Evolutionary conservation across 2,888 invertebrate species (phyloP), one percentile per base, ranked within the genome.

Genomic region (Stenurella melanura): DNA sequence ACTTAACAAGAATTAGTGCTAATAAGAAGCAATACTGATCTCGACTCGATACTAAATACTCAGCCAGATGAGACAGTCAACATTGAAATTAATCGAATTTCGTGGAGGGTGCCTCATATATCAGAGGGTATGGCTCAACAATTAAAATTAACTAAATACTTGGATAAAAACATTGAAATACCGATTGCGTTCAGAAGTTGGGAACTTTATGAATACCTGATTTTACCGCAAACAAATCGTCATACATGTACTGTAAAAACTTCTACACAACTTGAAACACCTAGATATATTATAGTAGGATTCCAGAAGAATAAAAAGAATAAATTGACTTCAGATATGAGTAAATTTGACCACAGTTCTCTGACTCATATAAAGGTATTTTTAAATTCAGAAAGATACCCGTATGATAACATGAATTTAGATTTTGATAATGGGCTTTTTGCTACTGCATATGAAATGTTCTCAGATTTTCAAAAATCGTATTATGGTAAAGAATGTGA

Each of bases 1-100:
- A 84, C 85, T 73, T 87, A 87, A 83, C 88, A 89, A 85, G 88
- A 89, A 81, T 78, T 87, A 54, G 83, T 88, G 56, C 74, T 89
- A n/a, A 82, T 84, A 26, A 80, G 88, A 76, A 81, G 85, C 54
- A 85, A 80, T 38, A 66, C 66, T 15, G 77, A 80, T 66, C 12
- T 42, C 10, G 87, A 88, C 81, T 81, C 63, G 9, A 69, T 74
- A 18, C 50, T 56, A 9, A 68, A 38, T 38, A 50, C 19, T 19
- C 68, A 54, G 12, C 3, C 30, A 12, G 56, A 34, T 60, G 67
- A 68, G 61, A 60, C 15, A 12, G 60, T 34, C 5, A 50, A 83
- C 60, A 64, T 57, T 58, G 12, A 19, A 17, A 12, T 75, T 18
- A 34, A n/a, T 15, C 26, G 26, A 26, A 71, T 71, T 15, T 18